Evolutionary conservation across 2,888 invertebrate genomes (phyloP), one percentile per base, ranked within the genome.

Genomic region (Cryptocephalus moraei): DNA sequence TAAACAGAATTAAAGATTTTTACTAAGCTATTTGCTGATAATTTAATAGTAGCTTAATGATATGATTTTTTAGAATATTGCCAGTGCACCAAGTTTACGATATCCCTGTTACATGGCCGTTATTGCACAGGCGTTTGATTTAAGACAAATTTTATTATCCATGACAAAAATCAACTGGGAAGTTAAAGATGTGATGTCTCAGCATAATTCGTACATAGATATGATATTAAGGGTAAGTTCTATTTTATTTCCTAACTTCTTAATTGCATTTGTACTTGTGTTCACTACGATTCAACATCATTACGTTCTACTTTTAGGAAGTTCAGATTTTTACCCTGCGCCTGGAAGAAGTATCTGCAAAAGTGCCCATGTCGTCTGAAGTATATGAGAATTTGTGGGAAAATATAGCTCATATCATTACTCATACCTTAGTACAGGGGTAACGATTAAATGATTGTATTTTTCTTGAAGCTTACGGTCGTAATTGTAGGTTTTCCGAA

Each of bases 141-240:
- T 86, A 8, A 78, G 85, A 36, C 77, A 81, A 11, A 80, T 90
- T 32, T 71, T 95, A 8, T 75, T 80, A 50, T 79, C 85, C n/a
- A 95, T 99, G 86, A 84, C 89, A 46, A 85, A 85, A 71, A 92
- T 95, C 1, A 87, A 89, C 68, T 99, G 96, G 96, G 82, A 92
- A 71, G 81, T 97, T 49, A 91, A 91, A 74, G 92, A 91, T 61
- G 91, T 99, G 0, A 91, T 91, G 72, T 91, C 90, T 1, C 90
- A 95, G 61, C 95, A 99, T 66, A 95, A 91, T 63, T 73, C 78
- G 2, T 99, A 99, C 66, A 83, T 91, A 9, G 89, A 91, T 59
- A 76, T 81, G 63, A 74, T 91, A 43, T 76, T 86, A 34, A 70
- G 74, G 66, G 83, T 81, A 68, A 65, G 70, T 13, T 32, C n/a